These are phyloP conservation scores for Cephus pulcher DNA, from an alignment of 2,888 invertebrate genomes.

Conservation along the genomic window DNA sequence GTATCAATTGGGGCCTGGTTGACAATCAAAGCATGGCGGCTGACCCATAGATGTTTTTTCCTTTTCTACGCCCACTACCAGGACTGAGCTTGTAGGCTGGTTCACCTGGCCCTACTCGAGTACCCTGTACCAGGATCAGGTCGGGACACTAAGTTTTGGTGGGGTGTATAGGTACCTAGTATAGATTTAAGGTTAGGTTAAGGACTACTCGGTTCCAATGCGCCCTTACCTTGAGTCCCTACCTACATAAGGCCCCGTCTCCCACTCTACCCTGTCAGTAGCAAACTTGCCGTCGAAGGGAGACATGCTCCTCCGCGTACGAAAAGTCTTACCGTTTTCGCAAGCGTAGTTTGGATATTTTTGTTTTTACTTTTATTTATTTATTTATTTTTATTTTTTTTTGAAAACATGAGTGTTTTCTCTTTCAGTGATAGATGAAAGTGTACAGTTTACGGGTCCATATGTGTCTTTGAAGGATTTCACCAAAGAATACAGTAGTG, in stretches of 20 bases:
- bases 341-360: neutral
- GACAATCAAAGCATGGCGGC: too few relatives aligned
- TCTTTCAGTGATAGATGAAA: too few relatives aligned
- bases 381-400: too few relatives aligned
- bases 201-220: neutral
- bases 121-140: neutral
- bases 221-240: constrained; percentile 44
- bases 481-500: neutral
- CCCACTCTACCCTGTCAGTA: constrained; percentile 55
- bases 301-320: constrained; percentile 26
- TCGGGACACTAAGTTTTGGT: neutral
- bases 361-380: too few relatives aligned
- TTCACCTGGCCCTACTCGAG: neutral
- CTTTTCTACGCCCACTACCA: too few relatives aligned
- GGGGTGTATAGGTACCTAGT: too few relatives aligned
- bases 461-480: constrained; percentile 2
- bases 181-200: too few relatives aligned
- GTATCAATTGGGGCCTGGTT: too few relatives aligned
- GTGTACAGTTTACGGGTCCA: neutral
- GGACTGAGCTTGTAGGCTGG: neutral
- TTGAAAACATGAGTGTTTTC: too few relatives aligned
- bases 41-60: too few relatives aligned
- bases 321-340: constrained; percentile 15
- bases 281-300: constrained; percentile 52
- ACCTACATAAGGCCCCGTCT: constrained; percentile 61